These are phyloP conservation scores for Staurois parvus DNA, from an alignment of 2,797 vertebrate genomes.

Conservation along the genomic window DNA sequence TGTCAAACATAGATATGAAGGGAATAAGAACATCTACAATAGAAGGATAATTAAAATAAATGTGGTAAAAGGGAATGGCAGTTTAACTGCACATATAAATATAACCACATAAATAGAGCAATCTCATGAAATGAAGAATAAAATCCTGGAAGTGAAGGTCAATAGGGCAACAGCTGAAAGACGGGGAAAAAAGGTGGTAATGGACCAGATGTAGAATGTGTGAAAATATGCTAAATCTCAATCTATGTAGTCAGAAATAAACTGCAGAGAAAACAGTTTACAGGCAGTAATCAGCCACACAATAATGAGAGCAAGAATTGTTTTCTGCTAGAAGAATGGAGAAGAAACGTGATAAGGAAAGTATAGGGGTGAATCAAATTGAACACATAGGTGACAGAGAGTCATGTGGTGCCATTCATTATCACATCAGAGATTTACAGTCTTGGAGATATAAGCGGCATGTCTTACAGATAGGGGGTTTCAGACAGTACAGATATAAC, in stretches of 20 bases:
- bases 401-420: background rate
- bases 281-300: background rate
- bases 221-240: background rate
- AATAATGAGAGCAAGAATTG: background rate
- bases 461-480: too few relatives aligned
- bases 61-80: background rate
- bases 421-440: too few relatives aligned
- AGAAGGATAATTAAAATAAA: background rate
- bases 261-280: slow-evolving; percentile 6
- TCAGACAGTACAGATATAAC: too few relatives aligned
- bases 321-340: slow-evolving; percentile 7
- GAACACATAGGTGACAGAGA: slow-evolving; percentile 3
- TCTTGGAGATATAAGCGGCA: too few relatives aligned
- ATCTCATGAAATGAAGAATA: background rate
- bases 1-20: background rate
- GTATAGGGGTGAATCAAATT: slow-evolving; percentile 5
- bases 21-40: background rate
- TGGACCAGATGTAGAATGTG: background rate
- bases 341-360: slow-evolving; percentile 16
- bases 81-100: background rate
- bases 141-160: background rate
- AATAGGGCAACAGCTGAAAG: slow-evolving; percentile 5
- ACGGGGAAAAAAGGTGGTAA: background rate
- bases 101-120: background rate
- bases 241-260: slow-evolving; percentile 8